Evolutionary conservation across 2,888 invertebrate species (phyloP), one percentile per base, ranked within the genome.

Genomic region (Leptopterna dolabrata): DNA sequence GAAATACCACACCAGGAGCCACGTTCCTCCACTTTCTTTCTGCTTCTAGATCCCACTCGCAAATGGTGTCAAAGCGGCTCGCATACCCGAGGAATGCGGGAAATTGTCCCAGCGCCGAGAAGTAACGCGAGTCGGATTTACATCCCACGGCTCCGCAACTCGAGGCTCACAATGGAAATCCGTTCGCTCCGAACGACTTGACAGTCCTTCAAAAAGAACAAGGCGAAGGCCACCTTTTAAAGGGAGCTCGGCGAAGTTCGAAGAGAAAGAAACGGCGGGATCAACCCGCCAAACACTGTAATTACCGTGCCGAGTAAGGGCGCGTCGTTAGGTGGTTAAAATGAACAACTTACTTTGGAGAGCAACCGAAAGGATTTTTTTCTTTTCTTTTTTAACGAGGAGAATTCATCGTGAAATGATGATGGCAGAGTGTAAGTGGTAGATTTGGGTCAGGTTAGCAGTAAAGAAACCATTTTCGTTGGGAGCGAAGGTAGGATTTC

Each of bases 281-380:
- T 63, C 63, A 73, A 36, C 16, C 14, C 73, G 36, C 30, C 73
- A 6, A 73, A 73, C 36, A 41, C 73, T 73, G 41, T 73, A 73
- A 73, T 73, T 73, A 36, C 36, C 73, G 73, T 19, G 73, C 73
- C 73, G 11, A 73, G 30, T 73, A 73, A 73, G 41, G 73, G 73
- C 63, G 63, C 63, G 63, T 63, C 63, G 63, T 63, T 63, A 63
- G 24, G 24, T 24, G 63, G 63, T 63, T 63, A 63, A 27, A 63
- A 63, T 63, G 63, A 63, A 63, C 63, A 63, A 63, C 63, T 63
- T 63, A 63, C 63, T 63, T 63, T 63, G 13, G 63, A 63, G 63
- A 24, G 24, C 63, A 24, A 19, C 24, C 63, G 63, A 63, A 63
- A 63, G 63, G 63, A 24, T 63, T 24, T 27, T 63, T 63, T 24